These are phyloP conservation scores for Halichoerus grypus DNA, from an alignment of 2,113 vertebrate species.

Conservation along the genomic window DNA sequence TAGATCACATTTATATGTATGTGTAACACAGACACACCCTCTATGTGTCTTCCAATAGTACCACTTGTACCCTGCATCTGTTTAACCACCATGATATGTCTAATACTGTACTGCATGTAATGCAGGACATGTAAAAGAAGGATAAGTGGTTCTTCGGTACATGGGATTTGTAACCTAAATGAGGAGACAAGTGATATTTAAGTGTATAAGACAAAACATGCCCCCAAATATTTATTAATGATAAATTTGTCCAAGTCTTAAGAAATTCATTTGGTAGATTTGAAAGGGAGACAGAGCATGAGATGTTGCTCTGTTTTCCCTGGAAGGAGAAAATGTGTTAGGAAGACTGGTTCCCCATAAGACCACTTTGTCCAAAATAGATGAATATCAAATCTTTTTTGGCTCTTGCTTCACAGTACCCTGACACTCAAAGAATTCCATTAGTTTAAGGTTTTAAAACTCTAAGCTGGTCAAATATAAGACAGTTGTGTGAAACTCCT, in stretches of 20 bases:
- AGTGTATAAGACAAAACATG: not conserved
- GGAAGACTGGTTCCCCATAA: not conserved
- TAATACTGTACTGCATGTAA: not conserved
- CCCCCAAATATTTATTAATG: not conserved
- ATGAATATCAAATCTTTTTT: not conserved
- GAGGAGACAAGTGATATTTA: conserved; percentile 17
- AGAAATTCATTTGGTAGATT: not conserved
- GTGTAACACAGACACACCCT: not conserved
- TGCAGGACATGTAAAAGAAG: not conserved
- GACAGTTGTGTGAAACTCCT: not conserved
- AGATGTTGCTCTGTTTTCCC: not conserved
- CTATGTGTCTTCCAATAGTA: not conserved
- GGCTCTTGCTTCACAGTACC: not conserved
- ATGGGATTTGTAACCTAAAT: not conserved
- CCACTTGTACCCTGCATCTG: not conserved
- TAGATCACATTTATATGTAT: not conserved
- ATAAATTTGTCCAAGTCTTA: not conserved
- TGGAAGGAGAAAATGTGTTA: not conserved
- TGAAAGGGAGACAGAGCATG: not conserved
- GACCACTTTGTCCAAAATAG: not conserved
- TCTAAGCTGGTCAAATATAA: not conserved
- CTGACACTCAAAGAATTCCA: not conserved
- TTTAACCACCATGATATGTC: not conserved
- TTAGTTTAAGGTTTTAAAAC: not conserved
- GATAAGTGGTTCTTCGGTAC: not conserved